Percentiles rank a stretch among this genome's conserved stretches.
phyloP scores from a whole-genome alignment of 2,888 invertebrate genomes.

The Pterostichus madidus region DNA sequence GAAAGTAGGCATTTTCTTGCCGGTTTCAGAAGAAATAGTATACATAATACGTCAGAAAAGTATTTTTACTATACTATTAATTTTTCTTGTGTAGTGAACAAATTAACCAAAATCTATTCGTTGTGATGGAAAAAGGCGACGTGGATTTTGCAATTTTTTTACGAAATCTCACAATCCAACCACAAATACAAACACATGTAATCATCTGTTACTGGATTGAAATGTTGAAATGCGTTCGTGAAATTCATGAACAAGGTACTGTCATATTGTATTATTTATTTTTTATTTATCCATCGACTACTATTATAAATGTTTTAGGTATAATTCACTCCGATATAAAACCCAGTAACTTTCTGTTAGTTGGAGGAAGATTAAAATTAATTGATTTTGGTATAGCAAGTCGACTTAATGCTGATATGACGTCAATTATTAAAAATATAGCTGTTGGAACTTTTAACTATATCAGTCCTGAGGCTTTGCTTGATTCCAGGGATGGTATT shows the following conservation, averaged over 20 bases:
- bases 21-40: too few relatives aligned
- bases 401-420: conserved; percentile 91
- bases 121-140: conserved; percentile 96
- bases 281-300: background rate
- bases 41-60: too few relatives aligned
- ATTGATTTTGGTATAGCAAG: conserved; percentile 99
- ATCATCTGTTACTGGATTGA: conserved; percentile 95
- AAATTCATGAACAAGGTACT: conserved; percentile 95
- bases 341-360: conserved; percentile 96
- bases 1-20: too few relatives aligned
- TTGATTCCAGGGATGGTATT: conserved; percentile 76
- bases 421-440: conserved; percentile 90
- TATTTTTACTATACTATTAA: background rate
- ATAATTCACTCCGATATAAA: conserved; percentile 98
- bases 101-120: conserved; percentile 83
- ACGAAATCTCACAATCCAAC: conserved; percentile 76
- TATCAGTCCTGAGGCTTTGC: conserved; percentile 96
- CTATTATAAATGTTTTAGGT: conserved; percentile 78
- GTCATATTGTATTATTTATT: conserved; percentile 68
- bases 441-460: conserved; percentile 95
- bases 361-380: conserved; percentile 91
- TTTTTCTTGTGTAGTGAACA: conserved; percentile 82
- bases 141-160: conserved; percentile 91
- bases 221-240: conserved; percentile 94
- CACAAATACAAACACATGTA: conserved; percentile 84